Evolutionary conservation across 1,140 invertebrate species (phyloP).

Genomic region (Lepeophtheirus salmonis): DNA sequence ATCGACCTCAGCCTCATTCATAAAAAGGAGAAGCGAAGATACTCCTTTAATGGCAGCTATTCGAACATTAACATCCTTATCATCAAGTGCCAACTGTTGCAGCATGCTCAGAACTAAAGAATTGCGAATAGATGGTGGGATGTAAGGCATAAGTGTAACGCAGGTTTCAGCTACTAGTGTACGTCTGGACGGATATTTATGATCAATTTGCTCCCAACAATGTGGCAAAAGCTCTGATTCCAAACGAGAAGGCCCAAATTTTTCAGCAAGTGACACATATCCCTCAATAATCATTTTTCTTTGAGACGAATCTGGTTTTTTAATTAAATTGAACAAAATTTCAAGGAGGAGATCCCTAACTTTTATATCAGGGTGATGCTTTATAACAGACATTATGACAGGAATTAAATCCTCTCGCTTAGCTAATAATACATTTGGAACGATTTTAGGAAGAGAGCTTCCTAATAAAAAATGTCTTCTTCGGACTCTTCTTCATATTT

Average conservation of each 20-base stretch:
- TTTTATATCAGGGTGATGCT: conserved; percentile 37
- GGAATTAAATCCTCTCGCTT: conserved; percentile 54
- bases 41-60: conserved; percentile 42
- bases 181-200: conserved; percentile 47
- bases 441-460: conserved; percentile 37
- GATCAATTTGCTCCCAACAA: conserved; percentile 55
- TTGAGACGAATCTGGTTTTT: conserved; percentile 48
- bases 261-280: conserved; percentile 41
- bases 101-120: conserved; percentile 52
- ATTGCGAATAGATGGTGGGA: conserved; percentile 44
- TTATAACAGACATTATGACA: conserved; percentile 42
- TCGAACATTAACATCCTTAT: conserved; percentile 44
- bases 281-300: conserved; percentile 44
- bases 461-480: no score
- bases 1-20: conserved; percentile 42
- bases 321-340: conserved; percentile 52
- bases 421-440: conserved; percentile 46
- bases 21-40: conserved; percentile 40
- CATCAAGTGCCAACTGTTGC: conserved; percentile 49
- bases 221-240: conserved; percentile 49
- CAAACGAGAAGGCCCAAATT: conserved; percentile 34
- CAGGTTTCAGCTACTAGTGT: conserved; percentile 51
- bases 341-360: conserved; percentile 46
- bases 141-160: conserved; percentile 46
- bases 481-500: background rate